Percentiles rank a stretch among this genome's conserved stretches.
phyloP scores from a whole-genome alignment of 2,113 vertebrate genomes.

The Rhodinocichla rosea region DNA sequence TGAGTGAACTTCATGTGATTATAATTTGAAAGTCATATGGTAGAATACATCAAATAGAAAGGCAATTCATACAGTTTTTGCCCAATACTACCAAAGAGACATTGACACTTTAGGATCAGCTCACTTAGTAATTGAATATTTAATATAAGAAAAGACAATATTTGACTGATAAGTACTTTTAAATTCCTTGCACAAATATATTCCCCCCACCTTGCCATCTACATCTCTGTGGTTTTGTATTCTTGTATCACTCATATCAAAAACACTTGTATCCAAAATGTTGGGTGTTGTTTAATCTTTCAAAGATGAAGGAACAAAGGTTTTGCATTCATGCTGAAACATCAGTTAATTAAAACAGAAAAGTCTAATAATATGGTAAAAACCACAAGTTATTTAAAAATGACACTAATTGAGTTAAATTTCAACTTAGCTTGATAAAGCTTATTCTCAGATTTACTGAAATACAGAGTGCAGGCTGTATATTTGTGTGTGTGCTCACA shows the following conservation, averaged over 20 bases:
- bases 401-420: not conserved
- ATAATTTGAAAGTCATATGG: not conserved
- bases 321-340: not conserved
- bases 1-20: not conserved
- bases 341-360: not conserved
- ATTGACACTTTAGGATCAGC: not conserved
- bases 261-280: not conserved
- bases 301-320: not conserved
- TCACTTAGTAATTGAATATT: not conserved
- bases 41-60: not conserved
- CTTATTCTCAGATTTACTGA: not conserved
- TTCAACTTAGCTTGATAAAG: not conserved
- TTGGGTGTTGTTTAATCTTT: not conserved
- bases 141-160: not conserved
- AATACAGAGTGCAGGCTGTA: not conserved
- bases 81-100: not conserved
- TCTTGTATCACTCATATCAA: not conserved
- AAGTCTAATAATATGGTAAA: not conserved
- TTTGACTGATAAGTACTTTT: not conserved
- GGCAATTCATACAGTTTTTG: not conserved
- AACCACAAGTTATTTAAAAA: not conserved
- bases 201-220: no score
- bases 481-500: not conserved
- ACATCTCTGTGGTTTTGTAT: not conserved
- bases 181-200: not conserved